Conservation (phyloP, 2,888 invertebrate genomes). For the Beris chalybata region DNA sequence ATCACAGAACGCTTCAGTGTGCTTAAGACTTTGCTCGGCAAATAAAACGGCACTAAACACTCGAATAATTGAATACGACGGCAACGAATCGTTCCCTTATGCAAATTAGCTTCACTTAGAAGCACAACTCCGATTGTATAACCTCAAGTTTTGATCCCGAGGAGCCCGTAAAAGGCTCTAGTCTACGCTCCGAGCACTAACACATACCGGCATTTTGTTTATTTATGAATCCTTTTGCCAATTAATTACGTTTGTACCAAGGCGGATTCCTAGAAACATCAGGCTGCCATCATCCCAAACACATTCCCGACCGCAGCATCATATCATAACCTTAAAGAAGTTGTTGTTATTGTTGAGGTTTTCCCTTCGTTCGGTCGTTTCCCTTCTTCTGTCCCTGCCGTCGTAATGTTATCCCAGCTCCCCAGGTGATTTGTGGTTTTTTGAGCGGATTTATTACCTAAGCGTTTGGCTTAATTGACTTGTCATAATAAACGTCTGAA, state of each 20-base stretch:
- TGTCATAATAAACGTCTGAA: slow-evolving; percentile 33
- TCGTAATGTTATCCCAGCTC: background rate
- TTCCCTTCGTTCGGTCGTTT: background rate
- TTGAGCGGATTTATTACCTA: slow-evolving; percentile 31
- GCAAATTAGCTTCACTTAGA: slow-evolving; percentile 26
- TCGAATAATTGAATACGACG: slow-evolving; percentile 30
- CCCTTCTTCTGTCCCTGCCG: background rate
- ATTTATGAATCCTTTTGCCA: slow-evolving; percentile 30
- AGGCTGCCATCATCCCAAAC: background rate
- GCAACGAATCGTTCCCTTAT: slow-evolving; percentile 32
- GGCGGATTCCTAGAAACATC: background rate
- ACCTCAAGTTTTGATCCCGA: slow-evolving; percentile 1
- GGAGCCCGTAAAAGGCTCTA: background rate
- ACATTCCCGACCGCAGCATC: background rate
- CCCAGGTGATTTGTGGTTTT: slow-evolving; percentile 30
- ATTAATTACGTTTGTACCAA: slow-evolving; percentile 31
- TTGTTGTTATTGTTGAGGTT: background rate
- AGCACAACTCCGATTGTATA: background rate
- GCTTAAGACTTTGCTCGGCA: slow-evolving; percentile 25
- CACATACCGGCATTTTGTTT: slow-evolving; percentile 18
- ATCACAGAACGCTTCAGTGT: slow-evolving; percentile 7
- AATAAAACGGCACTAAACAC: slow-evolving; percentile 28
- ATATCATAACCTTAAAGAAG: background rate
- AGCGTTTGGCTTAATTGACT: slow-evolving; percentile 32
- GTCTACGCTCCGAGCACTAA: slow-evolving; percentile 4